Base-by-base conservation (phyloP, 2,888 invertebrate species). In the Syrista parreyssii region DNA sequence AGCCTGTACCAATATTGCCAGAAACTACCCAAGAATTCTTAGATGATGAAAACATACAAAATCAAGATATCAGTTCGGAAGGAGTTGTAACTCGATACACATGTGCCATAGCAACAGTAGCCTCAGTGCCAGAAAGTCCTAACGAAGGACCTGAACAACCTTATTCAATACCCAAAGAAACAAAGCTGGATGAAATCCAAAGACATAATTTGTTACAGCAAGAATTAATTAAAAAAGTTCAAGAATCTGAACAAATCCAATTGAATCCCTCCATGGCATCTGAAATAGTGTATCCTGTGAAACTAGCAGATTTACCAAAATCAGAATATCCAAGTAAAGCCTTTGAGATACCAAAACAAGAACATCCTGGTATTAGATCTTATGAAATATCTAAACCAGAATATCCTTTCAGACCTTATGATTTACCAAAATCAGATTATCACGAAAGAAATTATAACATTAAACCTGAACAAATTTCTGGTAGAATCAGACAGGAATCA, bases 141-240 rank as follows among this genome's bases (percentile, higher is more conserved):
- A 75, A 68, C 30, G 78, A 75, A 23, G 31, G 40, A 55, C 12
- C 73, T 40, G 71, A 71, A 32, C 12, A 32, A 32, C 32, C 79
- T 30, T 75, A 79, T 23, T 75, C 77, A 2, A 23, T 73, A 32
- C 33, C 80, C 4, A 32, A 55, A 11, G 32, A 71, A 12, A 78
- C 73, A 12, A 77, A 82, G 23, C 85, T 79, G 30, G 86, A 88
- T 15, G 89, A 90, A 71, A 88, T 90, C 15, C 88, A 88, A 68
- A 85, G 91, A 12, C 91, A 91, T 80, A 91, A 91, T 77, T 76
- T 89, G 78, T 79, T 91, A 12, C 91, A 91, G 71, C 89, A 89
- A 71, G 88, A 82, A 75, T 80, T 91, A 1, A 86, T 88, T 3
- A 83, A 84, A 30, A 85, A 84, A 15, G 68, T 88, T 11, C 87